Evolutionary conservation across 2,113 vertebrate genomes (phyloP), one percentile per base, ranked within the genome.

Genomic region (Tachuris rubrigastra): DNA sequence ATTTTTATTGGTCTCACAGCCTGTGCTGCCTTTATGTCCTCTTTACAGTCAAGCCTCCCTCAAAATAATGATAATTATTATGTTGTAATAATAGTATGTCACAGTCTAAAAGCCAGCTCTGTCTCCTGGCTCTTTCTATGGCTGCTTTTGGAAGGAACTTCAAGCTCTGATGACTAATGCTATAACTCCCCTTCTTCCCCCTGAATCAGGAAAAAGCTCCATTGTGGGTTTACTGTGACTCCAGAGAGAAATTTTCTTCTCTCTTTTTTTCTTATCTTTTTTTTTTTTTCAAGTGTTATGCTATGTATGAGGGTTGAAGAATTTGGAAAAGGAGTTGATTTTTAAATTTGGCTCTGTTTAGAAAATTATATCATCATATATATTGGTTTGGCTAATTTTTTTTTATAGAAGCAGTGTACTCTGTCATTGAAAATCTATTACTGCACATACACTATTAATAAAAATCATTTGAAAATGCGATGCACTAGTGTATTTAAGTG

Each of bases 61-160:
- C 68, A 86, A 93, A 96, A 90, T 93, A 90, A 80, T 46, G 46
- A 25, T 95, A 83, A 93, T 92, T 86, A 94, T 86, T 80, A 74
- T 66, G 75, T 80, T 77, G 75, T 77, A 94, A 84, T 97, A 85
- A 83, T 88, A 92, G 75, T 81, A 71, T 67, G 55, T 59, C 92
- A 88, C 55, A 86, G 44, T 50, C 39, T 96, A 93, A 94, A 95
- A 95, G 63, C 47, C 86, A 93, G 39, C 39, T 84, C 79, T 84
- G 39, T 84, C 94, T 95, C 59, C 73, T 69, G 63, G 73, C 42
- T 89, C 8, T 41, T 93, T 90, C 79, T 90, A 42, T 2, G 6
- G 46, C 76, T 86, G 42, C 23, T 92, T 94, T 90, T 11, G 8
- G 79, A 90, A 96, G 33, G 68, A 77, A 80, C 93, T 90, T 93